A percentile compares a stretch with the other conserved stretches of the same genome.
Conservation (phyloP, 2,797 vertebrate genomes). For the Artibeus lituratus region DNA sequence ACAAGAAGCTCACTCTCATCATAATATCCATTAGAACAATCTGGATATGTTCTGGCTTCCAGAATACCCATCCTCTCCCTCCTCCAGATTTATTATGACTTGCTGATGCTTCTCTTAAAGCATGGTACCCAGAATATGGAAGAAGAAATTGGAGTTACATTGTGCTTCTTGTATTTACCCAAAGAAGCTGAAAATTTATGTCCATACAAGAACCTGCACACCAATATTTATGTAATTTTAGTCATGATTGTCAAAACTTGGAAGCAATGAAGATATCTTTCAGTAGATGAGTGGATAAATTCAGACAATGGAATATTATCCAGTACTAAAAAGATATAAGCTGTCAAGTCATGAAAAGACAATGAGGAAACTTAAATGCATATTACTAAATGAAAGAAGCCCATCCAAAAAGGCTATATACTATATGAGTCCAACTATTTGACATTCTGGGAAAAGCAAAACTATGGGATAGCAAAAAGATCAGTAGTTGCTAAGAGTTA, state of each 20-base stretch:
- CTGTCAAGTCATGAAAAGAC: neutral
- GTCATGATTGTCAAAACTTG: neutral
- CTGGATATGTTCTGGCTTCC: neutral
- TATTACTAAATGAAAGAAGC: neutral
- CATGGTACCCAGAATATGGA: neutral
- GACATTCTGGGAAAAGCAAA: neutral
- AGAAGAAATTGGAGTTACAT: neutral
- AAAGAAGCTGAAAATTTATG: neutral
- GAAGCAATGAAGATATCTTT: neutral
- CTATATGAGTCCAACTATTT: neutral
- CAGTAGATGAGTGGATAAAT: neutral
- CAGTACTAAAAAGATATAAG: neutral
- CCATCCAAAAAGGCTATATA: neutral
- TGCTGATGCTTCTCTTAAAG: constrained; percentile 29
- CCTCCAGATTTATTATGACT: neutral
- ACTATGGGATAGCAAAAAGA: neutral
- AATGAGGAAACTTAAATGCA: neutral
- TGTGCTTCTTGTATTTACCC: neutral
- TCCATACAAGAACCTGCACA: neutral
- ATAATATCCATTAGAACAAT: neutral
- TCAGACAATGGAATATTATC: neutral
- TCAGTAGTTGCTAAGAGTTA: neutral
- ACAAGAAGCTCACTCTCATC: neutral
- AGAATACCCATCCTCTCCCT: neutral
- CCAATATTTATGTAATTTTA: neutral